Percentiles rank a stretch among this genome's conserved stretches.
Conservation (phyloP, 2,888 invertebrate genomes). For the Tetranychus piercei region DNA sequence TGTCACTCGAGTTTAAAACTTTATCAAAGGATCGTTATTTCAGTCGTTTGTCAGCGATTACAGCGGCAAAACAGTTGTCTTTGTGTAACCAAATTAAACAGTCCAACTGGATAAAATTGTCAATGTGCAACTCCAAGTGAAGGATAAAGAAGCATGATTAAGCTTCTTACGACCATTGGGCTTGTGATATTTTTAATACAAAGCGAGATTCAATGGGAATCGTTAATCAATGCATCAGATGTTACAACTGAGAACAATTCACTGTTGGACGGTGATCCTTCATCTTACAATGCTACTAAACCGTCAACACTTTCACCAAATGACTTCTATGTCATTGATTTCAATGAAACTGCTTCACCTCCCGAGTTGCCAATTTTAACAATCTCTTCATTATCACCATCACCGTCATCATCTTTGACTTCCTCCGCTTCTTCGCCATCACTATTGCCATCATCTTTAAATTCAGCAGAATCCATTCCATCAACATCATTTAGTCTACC, state of each 20-base stretch:
- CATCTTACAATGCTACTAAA: background rate
- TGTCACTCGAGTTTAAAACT: background rate
- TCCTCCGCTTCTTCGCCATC: background rate
- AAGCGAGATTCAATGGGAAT: background rate
- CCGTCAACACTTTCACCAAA: background rate
- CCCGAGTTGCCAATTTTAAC: background rate
- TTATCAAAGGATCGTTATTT: background rate
- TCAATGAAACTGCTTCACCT: background rate
- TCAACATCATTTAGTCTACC: background rate
- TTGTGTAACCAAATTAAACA: no score
- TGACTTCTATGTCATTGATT: background rate
- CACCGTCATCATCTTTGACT: background rate
- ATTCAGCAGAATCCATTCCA: background rate
- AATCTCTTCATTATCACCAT: background rate
- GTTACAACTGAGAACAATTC: background rate
- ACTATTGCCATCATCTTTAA: background rate
- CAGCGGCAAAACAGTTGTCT: no score
- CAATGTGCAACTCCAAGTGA: background rate
- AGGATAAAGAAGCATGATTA: background rate
- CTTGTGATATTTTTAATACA: background rate
- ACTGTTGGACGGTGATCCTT: background rate
- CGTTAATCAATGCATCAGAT: background rate
- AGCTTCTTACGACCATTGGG: background rate
- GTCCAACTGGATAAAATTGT: background rate
- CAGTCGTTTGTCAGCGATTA: no score